Evolutionary conservation across 2,113 vertebrate species (phyloP), one percentile per base, ranked within the genome.

Genomic region (Pluvialis apricaria): DNA sequence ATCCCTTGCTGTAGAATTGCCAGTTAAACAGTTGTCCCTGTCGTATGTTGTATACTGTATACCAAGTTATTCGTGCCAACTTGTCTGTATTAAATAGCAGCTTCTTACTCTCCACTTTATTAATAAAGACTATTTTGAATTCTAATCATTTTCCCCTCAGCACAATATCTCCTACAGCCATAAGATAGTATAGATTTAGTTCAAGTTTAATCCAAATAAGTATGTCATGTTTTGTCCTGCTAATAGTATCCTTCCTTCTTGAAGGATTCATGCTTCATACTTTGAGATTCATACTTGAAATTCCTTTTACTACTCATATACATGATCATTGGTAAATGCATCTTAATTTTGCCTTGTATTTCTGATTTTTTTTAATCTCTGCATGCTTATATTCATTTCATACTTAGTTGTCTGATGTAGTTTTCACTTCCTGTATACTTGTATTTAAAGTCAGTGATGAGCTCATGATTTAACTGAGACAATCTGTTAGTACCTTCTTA

Each of bases 41-140:
- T 61, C 1, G 0, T 49, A 2, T 36, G 25, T 24, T 7, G 11
- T 68, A 17, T 38, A 12, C 17, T 32, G 20, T 42, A 14, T 36
- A 64, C 17, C 15, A 49, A 8, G 13, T 78, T 90, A 22, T 47
- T 95, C 3, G 4, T 87, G 40, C 55, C 25, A 82, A 36, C 22
- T 80, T 87, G 18, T 44, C 20, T 0, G 0, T 86, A n/a, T 34
- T 68, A 54, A 76, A 13, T 42, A 69, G 8, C 31, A n/a, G 40
- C 38, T 90, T 89, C 28, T 84, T 73, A 40, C 57, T 82, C 44
- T 87, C 26, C 18, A 20, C 54, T 94, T 87, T 51, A 68, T 66
- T 72, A 19, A n/a, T n/a, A n/a, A n/a, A 51, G 65, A 29, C 11
- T 61, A 6, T 69, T 76, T 87, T 82, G 44, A 84, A 87, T 65